Evolutionary conservation across 2,797 vertebrate species (phyloP).

Genomic region (Rhinella marina): DNA sequence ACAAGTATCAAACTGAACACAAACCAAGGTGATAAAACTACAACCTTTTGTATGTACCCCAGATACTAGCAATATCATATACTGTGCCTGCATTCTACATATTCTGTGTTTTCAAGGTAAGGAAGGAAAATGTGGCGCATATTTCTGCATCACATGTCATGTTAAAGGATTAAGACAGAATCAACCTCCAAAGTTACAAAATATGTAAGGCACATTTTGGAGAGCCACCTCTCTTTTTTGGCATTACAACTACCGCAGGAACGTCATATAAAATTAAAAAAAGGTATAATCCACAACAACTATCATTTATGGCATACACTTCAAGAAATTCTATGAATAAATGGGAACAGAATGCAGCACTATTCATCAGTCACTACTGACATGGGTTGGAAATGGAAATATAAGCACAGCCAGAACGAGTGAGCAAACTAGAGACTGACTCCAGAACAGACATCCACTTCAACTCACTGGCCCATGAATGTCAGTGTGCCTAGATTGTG

Average conservation of each 20-base stretch:
- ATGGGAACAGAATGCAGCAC: not conserved
- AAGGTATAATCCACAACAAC: not conserved
- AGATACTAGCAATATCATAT: conserved; percentile 5
- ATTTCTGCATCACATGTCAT: not conserved
- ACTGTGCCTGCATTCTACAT: not conserved
- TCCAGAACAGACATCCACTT: not conserved
- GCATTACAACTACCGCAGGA: conserved; percentile 49
- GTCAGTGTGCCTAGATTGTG: too few relatives aligned
- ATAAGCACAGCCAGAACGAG: too few relatives aligned
- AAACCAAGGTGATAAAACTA: not conserved
- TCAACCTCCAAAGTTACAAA: conserved; percentile 74
- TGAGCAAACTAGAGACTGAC: not conserved
- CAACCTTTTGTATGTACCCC: not conserved
- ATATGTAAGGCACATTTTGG: conserved; percentile 76
- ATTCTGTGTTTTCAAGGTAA: not conserved
- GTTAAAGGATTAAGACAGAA: conserved; percentile 20
- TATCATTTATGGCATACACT: conserved; percentile 1
- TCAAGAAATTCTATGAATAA: not conserved
- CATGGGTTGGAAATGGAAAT: not conserved
- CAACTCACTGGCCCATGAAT: not conserved
- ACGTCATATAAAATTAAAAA: not conserved
- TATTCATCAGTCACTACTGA: not conserved
- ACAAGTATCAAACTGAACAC: not conserved
- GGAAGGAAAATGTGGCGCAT: not conserved
- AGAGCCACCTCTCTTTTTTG: conserved; percentile 54